These are phyloP conservation scores for Butorides virescens DNA, from an alignment of 2,113 vertebrate species.

Conservation along the genomic window DNA sequence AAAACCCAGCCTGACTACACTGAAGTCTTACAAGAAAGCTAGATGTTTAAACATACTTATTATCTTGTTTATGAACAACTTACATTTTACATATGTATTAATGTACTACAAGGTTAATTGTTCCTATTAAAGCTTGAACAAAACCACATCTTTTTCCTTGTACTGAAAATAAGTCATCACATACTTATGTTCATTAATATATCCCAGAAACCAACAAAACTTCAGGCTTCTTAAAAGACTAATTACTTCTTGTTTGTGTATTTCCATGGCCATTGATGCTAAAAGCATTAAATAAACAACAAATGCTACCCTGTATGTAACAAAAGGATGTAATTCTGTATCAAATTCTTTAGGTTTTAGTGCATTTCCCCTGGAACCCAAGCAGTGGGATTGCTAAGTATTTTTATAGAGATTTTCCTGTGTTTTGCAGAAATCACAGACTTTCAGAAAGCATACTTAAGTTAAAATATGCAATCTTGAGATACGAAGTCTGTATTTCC, in stretches of 20 bases:
- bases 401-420: neutral
- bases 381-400: neutral
- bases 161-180: neutral
- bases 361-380: neutral
- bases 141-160: neutral
- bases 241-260: neutral
- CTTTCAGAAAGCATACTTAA: constrained; percentile 16
- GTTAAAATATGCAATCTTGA: constrained; percentile 17
- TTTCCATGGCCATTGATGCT: neutral
- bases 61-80: neutral
- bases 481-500: constrained; percentile 49
- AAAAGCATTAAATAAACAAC: neutral
- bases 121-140: neutral
- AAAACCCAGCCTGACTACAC: neutral
- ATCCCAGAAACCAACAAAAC: neutral
- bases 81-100: neutral
- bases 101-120: neutral
- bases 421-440: neutral
- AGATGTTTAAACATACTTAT: neutral
- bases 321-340: neutral
- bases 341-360: neutral
- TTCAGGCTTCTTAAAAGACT: neutral
- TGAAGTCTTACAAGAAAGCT: neutral
- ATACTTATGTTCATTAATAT: neutral
- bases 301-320: neutral